These are phyloP conservation scores for Agrilus cyanescens DNA, from an alignment of 2,888 invertebrate species.

Conservation along the genomic window DNA sequence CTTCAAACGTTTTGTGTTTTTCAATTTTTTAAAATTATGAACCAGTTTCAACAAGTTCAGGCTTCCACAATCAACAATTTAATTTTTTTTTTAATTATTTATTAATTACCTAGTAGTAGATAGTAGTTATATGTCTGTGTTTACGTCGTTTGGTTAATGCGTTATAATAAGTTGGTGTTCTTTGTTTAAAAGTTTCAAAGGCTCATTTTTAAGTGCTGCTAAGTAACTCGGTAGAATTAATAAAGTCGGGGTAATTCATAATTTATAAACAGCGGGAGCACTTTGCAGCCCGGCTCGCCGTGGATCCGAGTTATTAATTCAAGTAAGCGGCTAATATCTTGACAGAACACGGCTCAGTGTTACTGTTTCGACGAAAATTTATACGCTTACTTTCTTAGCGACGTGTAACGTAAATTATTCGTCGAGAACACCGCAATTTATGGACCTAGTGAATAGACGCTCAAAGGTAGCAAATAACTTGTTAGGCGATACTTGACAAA, in stretches of 20 bases:
- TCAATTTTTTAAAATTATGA: too few species aligned
- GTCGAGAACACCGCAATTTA: too few species aligned
- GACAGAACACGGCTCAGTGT: slow-evolving; percentile 3
- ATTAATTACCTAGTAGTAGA: neutral
- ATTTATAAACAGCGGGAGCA: slow-evolving; percentile 31
- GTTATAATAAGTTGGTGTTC: too few species aligned
- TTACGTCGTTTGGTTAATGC: too few species aligned
- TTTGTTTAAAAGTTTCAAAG: too few species aligned
- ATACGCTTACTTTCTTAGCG: slow-evolving; percentile 14
- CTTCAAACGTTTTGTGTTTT: too few species aligned
- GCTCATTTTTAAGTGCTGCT: too few species aligned
- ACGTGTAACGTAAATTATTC: slow-evolving; percentile 27
- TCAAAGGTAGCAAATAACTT: slow-evolving; percentile 32
- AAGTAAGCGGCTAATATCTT: neutral
- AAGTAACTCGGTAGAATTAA: neutral
- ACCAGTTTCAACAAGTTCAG: too few species aligned
- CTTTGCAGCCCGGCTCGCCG: slow-evolving; percentile 16
- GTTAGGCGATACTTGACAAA: slow-evolving; percentile 36
- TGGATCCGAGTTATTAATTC: slow-evolving; percentile 1
- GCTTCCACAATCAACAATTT: too few species aligned
- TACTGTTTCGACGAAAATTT: slow-evolving; percentile 8
- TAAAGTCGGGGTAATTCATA: slow-evolving; percentile 14
- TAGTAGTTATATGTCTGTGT: slow-evolving; percentile 1
- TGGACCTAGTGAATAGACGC: too few species aligned
- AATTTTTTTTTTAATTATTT: neutral